A percentile compares a stretch with the other conserved stretches of the same genome.
These are phyloP conservation scores for Steatocranus sp. DNA, from an alignment of 2,797 vertebrate species.

Conservation along the genomic window DNA sequence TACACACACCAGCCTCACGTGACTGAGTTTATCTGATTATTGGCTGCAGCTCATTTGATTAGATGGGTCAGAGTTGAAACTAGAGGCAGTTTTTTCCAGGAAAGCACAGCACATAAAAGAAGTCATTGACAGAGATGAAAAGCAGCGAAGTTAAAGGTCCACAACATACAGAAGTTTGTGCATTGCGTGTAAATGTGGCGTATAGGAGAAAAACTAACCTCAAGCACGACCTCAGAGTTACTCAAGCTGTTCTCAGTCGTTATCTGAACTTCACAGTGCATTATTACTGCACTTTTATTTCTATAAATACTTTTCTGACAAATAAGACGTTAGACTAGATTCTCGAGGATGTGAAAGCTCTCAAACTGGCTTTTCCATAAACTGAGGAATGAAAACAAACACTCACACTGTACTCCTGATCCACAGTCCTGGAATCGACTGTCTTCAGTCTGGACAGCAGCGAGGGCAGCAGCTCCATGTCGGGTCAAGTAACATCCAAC, in stretches of 20 bases:
- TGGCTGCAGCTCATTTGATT: neutral
- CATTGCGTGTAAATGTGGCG: neutral
- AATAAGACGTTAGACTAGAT: neutral
- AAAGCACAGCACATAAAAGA: neutral
- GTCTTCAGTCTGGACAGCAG: slow-evolving; percentile 16
- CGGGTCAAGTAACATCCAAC: neutral
- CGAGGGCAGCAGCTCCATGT: slow-evolving; percentile 26
- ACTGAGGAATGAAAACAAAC: neutral
- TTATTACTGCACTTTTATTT: neutral
- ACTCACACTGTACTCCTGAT: slow-evolving; percentile 46
- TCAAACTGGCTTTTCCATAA: neutral
- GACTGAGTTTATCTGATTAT: neutral
- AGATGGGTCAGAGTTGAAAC: neutral
- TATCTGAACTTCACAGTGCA: rapidly evolving
- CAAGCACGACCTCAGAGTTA: neutral
- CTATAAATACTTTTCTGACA: neutral
- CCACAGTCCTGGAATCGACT: neutral
- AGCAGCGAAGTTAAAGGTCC: neutral
- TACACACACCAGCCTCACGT: neutral
- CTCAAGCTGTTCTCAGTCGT: rapidly evolving
- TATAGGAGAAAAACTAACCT: neutral
- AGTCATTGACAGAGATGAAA: neutral
- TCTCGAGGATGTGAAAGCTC: neutral
- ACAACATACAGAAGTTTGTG: neutral
- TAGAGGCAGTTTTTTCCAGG: neutral